phyloP scores from a whole-genome alignment of 2,888 invertebrate genomes.

The Hydropsyche betteni region DNA sequence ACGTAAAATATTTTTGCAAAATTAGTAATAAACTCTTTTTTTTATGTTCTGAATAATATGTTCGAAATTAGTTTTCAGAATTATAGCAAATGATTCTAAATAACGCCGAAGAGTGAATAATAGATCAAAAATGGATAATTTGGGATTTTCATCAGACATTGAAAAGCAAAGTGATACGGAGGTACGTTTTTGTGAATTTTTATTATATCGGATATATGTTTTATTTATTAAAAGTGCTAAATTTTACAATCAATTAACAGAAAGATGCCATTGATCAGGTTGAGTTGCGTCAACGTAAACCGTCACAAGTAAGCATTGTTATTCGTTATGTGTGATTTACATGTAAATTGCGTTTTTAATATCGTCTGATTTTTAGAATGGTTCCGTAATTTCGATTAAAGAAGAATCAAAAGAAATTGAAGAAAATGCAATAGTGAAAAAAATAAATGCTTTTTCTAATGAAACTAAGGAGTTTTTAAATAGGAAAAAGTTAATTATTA shows the following conservation, averaged over 20 bases:
- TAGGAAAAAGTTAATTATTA: slow-evolving; percentile 18
- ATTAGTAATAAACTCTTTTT: too few relatives aligned
- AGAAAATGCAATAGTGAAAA: neutral
- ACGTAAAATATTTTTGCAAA: too few relatives aligned
- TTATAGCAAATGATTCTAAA: too few relatives aligned
- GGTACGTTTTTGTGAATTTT: neutral
- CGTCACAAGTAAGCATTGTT: neutral
- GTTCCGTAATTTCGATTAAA: neutral
- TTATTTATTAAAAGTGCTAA: neutral
- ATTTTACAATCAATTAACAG: too few relatives aligned
- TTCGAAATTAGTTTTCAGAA: too few relatives aligned
- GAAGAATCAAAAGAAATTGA: neutral
- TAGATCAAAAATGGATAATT: slow-evolving; percentile 12
- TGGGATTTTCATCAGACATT: neutral
- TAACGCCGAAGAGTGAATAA: neutral
- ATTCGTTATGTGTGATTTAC: neutral
- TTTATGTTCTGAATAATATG: too few relatives aligned
- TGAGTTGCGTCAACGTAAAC: neutral
- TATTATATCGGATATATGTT: neutral
- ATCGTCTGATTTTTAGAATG: slow-evolving; percentile 8
- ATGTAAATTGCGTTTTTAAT: neutral
- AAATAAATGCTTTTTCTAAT: neutral
- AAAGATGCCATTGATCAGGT: neutral
- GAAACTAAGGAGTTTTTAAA: slow-evolving; percentile 30
- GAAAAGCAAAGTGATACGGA: neutral